Conservation (phyloP, 2,797 vertebrate genomes). For the Tapera naevia region DNA sequence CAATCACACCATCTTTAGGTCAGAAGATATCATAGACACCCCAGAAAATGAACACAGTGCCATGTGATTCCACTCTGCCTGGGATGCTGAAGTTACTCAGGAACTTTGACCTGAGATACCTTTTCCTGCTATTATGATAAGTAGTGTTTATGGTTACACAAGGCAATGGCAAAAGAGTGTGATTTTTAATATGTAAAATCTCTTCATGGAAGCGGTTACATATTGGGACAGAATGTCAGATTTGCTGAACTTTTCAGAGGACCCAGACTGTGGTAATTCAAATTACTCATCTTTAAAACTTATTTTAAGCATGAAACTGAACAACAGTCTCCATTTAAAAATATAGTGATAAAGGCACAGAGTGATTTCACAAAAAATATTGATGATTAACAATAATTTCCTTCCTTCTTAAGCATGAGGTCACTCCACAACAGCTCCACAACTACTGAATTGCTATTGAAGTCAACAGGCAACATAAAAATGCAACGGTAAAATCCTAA, state of each 20-base stretch:
- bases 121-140: background rate
- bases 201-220: background rate
- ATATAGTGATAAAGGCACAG: rapidly evolving
- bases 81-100: background rate
- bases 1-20: background rate
- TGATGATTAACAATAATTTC: background rate
- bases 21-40: background rate
- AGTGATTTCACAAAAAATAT: background rate
- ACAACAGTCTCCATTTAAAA: background rate
- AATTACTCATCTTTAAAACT: background rate
- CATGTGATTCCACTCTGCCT: background rate
- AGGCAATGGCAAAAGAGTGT: background rate
- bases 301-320: background rate
- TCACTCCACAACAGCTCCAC: background rate
- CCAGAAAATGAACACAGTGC: background rate
- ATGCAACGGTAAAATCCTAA: background rate
- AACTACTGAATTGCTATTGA: background rate
- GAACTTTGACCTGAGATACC: background rate
- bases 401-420: rapidly evolving
- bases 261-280: background rate
- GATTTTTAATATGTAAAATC: background rate
- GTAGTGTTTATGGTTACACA: background rate
- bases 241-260: background rate
- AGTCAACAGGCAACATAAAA: background rate
- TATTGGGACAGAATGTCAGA: background rate